Conservation (phyloP, 2,113 vertebrate species). For the Cebidichthys violaceus region DNA sequence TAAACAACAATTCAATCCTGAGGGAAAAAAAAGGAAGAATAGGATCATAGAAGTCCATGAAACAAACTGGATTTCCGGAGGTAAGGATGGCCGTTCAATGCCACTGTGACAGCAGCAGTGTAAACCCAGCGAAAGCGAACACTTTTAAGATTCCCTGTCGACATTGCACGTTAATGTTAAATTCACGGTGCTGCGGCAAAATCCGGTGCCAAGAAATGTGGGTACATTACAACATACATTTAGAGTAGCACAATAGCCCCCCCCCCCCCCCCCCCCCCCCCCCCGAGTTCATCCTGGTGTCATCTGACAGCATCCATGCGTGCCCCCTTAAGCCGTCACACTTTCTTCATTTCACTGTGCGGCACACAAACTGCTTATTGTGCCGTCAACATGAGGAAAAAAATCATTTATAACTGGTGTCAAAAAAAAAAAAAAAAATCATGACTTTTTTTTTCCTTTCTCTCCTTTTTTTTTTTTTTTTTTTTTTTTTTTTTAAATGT, state of each 20-base stretch:
- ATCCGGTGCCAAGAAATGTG: slow-evolving; percentile 62
- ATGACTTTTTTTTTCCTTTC: slow-evolving; percentile 64
- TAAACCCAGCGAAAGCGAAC: slow-evolving; percentile 20
- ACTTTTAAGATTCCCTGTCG: slow-evolving; percentile 53
- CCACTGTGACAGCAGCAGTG: slow-evolving; percentile 9
- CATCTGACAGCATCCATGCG: slow-evolving; percentile 60
- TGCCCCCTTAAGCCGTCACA: slow-evolving; percentile 8
- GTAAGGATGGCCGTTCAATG: slow-evolving; percentile 39
- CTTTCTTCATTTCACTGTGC: slow-evolving; percentile 39
- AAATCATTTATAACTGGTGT: slow-evolving; percentile 89
- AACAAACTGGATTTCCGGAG: slow-evolving; percentile 36
- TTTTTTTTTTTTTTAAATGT: slow-evolving; percentile 82
- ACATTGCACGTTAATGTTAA: slow-evolving; percentile 67
- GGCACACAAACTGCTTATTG: slow-evolving; percentile 68
- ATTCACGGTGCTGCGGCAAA: slow-evolving; percentile 49
- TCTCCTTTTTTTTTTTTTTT: slow-evolving; percentile 31
- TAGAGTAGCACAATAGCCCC: slow-evolving; percentile 39
- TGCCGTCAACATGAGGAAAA: slow-evolving; percentile 66
- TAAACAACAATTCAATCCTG: slow-evolving; percentile 69
- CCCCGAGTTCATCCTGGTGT: slow-evolving; percentile 42
- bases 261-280: not conserved
- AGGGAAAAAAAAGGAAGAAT: slow-evolving; percentile 38
- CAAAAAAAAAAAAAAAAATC: slow-evolving; percentile 83
- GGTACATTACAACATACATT: slow-evolving; percentile 40
- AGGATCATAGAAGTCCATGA: slow-evolving; percentile 33